Evolutionary conservation across 1,140 invertebrate genomes (phyloP).

Genomic region (Trachelipus rathkii): DNA sequence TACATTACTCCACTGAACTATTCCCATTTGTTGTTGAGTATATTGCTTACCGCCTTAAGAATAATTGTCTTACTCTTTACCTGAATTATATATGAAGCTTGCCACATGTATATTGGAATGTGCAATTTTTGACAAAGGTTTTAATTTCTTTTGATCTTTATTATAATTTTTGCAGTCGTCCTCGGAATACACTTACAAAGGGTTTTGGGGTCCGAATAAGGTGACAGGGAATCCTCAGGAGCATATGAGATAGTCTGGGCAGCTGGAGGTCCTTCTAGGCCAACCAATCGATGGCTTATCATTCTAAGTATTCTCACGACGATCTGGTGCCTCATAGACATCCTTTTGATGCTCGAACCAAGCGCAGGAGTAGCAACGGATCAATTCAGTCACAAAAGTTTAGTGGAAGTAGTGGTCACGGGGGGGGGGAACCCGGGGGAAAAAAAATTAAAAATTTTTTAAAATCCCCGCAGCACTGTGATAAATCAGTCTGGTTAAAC

Average conservation of each 20-base stretch:
- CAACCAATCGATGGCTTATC: not conserved
- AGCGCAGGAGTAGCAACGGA: conserved; percentile 35
- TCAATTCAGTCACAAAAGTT: conserved; percentile 31
- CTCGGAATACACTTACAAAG: not conserved
- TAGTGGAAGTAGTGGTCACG: conserved; percentile 25
- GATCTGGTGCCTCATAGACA: not conserved
- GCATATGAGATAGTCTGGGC: not conserved
- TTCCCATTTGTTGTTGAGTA: no score
- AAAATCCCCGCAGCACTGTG: not conserved
- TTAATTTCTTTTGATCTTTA: conserved; percentile 3
- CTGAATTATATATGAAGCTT: no score
- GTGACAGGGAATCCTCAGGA: not conserved
- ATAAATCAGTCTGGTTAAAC: conserved; percentile 29
- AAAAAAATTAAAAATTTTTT: no score
- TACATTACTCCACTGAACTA: no score
- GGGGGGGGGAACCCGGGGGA: no score
- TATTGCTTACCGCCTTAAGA: no score
- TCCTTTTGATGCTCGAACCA: conserved; percentile 29
- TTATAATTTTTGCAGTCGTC: not conserved
- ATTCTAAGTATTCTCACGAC: not conserved
- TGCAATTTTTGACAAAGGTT: not conserved
- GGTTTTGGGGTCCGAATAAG: conserved; percentile 7
- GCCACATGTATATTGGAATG: no score
- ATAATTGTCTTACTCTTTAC: no score
- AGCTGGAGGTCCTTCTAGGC: not conserved